phyloP scores from a whole-genome alignment of 2,113 vertebrate genomes.

The Lipotes vexillifer region DNA sequence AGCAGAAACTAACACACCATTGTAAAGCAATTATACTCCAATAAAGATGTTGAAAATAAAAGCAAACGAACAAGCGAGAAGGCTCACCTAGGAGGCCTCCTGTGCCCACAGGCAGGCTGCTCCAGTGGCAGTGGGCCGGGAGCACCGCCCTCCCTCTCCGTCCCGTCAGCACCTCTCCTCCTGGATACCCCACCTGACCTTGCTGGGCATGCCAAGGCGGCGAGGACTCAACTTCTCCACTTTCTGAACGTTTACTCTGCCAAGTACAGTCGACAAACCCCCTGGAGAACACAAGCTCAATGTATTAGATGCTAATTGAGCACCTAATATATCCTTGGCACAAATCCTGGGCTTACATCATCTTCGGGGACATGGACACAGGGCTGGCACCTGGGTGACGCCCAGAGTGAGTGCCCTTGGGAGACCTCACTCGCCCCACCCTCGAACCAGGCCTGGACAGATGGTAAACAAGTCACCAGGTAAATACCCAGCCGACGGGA shows the following conservation, averaged over 20 bases:
- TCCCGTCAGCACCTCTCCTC: fast-evolving
- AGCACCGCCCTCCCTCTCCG: too few species aligned
- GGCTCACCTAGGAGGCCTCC: not conserved
- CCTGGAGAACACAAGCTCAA: not conserved
- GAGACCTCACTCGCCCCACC: too few species aligned
- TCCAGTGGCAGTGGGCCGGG: not conserved
- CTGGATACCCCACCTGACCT: too few species aligned
- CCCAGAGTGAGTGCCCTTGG: not conserved
- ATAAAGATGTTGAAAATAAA: too few species aligned
- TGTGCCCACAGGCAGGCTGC: not conserved
- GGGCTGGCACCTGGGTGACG: not conserved
- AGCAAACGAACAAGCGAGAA: not conserved
- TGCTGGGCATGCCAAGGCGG: not conserved
- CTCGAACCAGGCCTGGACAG: too few species aligned
- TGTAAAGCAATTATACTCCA: too few species aligned
- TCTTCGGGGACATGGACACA: not conserved
- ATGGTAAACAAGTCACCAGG: not conserved
- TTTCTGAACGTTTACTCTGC: not conserved
- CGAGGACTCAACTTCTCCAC: not conserved
- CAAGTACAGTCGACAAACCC: fast-evolving
- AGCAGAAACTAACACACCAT: too few species aligned
- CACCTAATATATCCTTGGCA: not conserved
- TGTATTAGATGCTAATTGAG: not conserved
- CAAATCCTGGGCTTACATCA: not conserved
- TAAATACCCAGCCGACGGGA: not conserved